These are phyloP conservation scores for Eulimnadia texana DNA, from an alignment of 1,140 invertebrate species.

Conservation along the genomic window DNA sequence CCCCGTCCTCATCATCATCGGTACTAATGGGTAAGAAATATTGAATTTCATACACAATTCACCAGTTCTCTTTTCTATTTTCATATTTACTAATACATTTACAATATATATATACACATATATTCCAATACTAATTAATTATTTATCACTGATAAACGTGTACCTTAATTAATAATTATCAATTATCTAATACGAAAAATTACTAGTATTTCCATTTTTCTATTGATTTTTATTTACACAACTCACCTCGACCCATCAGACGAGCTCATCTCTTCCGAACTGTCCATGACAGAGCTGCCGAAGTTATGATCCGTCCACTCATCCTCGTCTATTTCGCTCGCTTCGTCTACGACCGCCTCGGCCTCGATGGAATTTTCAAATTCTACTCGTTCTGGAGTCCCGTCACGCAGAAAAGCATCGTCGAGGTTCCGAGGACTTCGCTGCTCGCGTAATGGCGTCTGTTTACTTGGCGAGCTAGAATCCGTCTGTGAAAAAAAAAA, in stretches of 20 bases:
- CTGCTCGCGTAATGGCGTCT: too few species aligned
- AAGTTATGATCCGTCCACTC: conserved; percentile 87
- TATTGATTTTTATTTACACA: conserved; percentile 5
- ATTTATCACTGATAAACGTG: too few species aligned
- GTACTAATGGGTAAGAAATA: background rate
- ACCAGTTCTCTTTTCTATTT: too few species aligned
- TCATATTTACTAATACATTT: too few species aligned
- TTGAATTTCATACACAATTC: too few species aligned
- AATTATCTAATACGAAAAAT: background rate
- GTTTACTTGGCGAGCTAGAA: background rate
- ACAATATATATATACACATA: too few species aligned
- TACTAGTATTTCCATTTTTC: background rate
- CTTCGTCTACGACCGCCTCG: conserved; percentile 44
- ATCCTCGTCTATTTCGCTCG: conserved; percentile 75
- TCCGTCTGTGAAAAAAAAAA: too few species aligned
- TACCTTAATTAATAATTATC: too few species aligned
- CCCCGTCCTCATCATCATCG: conserved; percentile 18
- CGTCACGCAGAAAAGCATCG: conserved; percentile 20
- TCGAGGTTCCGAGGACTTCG: background rate
- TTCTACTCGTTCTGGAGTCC: conserved; percentile 71
- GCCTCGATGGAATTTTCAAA: conserved; percentile 48
- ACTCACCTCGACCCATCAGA: conserved; percentile 19
- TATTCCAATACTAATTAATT: too few species aligned
- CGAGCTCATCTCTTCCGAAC: conserved; percentile 52
- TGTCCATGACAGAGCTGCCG: conserved; percentile 51